Evolutionary conservation across 35 echinoderm and acorn worm species (phyloP), one percentile per base, ranked within the genome.

Genomic region (Diadema setosum): DNA sequence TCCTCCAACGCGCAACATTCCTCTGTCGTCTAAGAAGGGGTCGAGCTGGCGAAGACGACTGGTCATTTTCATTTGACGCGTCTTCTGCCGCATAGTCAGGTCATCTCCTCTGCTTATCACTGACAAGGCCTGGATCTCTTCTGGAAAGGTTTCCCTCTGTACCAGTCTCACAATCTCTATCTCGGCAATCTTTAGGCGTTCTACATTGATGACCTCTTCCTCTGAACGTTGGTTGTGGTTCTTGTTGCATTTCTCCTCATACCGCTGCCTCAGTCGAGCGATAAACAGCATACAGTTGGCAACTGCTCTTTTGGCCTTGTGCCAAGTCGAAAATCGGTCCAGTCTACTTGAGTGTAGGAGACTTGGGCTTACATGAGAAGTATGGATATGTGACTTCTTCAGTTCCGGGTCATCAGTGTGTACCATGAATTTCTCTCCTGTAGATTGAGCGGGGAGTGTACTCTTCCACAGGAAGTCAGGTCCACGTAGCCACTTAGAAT

Each of bases 1-100:
- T 14, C 87, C 93, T 85, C 93, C 93, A 30, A 95, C 93, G 36
- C 93, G 48, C 32, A 87, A 20, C 18, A 95, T 86, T 70, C 93
- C 93, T 40, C 82, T 23, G 17, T 65, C 43, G 49, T 91, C 84
- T 15, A 95, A 15, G 42, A 95, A 91, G 64, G 93, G 93, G 80
- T 95, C 83, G 1, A 95, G 48, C 14, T 27, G 84, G 33, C 83
- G 65, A 15, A 95, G 80, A 27, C 31, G 16, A 45, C 83, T 95
- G 31, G 57, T 5, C 27, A 35, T 69, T 14, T 86, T 26, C 24
- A 49, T 67, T 16, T n/a, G 74, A 39, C 56, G 46, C 56, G 70
- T 31, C 29, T 18, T 78, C 33, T 58, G 5, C 57, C 42, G 32
- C 16, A 44, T 39, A 18, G 34, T 42, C 33, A 8, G 1, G 9